A percentile compares a stretch with the other conserved stretches of the same genome.
These are phyloP conservation scores for Montipora capricornis DNA, from an alignment of 64 coral and sea anemone genomes.

Conservation along the genomic window DNA sequence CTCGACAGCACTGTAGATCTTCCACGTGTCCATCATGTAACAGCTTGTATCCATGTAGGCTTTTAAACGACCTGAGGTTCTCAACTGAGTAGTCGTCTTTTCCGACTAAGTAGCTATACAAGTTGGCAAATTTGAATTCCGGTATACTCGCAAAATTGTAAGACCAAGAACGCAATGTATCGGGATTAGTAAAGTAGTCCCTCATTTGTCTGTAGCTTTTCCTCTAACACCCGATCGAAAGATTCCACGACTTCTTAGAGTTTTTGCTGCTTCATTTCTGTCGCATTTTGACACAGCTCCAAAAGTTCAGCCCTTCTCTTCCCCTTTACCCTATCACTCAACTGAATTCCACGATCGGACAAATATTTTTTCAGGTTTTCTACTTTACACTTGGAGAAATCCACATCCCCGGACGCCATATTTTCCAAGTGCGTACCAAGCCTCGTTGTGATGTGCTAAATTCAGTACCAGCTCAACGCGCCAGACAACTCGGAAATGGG, in stretches of 20 bases:
- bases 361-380: constrained; percentile 70
- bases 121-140: constrained; percentile 72
- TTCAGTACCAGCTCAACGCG: constrained; percentile 58
- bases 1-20: constrained; percentile 63
- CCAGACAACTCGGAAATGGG: constrained; percentile 57
- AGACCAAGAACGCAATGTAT: constrained; percentile 61
- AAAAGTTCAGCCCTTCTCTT: constrained; percentile 72
- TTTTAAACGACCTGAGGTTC: constrained; percentile 67
- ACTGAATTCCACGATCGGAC: constrained; percentile 65
- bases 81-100: constrained; percentile 72
- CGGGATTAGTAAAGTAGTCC: constrained; percentile 59
- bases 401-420: constrained; percentile 31
- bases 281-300: constrained; percentile 47
- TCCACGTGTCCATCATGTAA: constrained; percentile 69
- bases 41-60: constrained; percentile 69
- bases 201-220: constrained; percentile 70
- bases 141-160: constrained; percentile 64
- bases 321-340: constrained; percentile 62
- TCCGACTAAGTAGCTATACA: constrained; percentile 71
- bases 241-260: constrained; percentile 49
- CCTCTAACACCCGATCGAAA: constrained; percentile 48
- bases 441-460: constrained; percentile 47
- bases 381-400: constrained; percentile 61
- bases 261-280: constrained; percentile 58
- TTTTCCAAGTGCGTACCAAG: background rate